Evolutionary conservation across 2,113 vertebrate species (phyloP).

Genomic region (Hirundichthys speculiger): DNA sequence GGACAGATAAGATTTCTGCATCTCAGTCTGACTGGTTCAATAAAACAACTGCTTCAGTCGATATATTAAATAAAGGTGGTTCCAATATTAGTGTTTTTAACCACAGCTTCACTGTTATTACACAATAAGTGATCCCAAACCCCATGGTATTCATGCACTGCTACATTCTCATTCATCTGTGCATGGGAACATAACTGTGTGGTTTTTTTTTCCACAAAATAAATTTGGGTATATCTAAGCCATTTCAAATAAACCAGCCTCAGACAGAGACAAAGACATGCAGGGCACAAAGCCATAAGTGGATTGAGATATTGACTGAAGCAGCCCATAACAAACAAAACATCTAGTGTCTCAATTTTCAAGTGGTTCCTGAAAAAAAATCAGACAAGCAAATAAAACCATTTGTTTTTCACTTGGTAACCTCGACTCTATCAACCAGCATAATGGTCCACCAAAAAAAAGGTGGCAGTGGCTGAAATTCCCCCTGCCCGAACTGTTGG

Average conservation of each 20-base stretch:
- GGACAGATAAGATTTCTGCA: conserved; percentile 62
- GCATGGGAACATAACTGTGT: conserved; percentile 24
- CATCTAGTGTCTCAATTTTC: conserved; percentile 59
- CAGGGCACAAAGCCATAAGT: conserved; percentile 36
- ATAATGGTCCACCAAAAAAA: conserved; percentile 52
- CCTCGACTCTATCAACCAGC: conserved; percentile 20
- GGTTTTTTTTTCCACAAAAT: conserved; percentile 10
- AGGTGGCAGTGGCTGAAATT: conserved; percentile 44
- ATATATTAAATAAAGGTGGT: conserved; percentile 36
- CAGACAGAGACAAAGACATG: conserved; percentile 35
- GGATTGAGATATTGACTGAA: conserved; percentile 58
- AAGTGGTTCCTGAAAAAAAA: conserved; percentile 66
- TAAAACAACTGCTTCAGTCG: conserved; percentile 36
- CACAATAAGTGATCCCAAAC: conserved; percentile 40
- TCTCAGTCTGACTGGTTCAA: conserved; percentile 46
- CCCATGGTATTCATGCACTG: conserved; percentile 20
- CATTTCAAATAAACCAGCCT: conserved; percentile 39
- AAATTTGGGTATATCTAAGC: conserved; percentile 21
- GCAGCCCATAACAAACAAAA: conserved; percentile 52
- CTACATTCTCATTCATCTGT: conserved; percentile 17
- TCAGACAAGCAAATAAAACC: conserved; percentile 57
- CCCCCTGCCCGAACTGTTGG: conserved; percentile 39
- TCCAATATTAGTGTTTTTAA: conserved; percentile 20
- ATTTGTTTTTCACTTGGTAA: conserved; percentile 47
- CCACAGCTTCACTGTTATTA: conserved; percentile 27